Evolutionary conservation across 2,113 vertebrate species (phyloP).

Genomic region (Notarius lentiginosus): DNA sequence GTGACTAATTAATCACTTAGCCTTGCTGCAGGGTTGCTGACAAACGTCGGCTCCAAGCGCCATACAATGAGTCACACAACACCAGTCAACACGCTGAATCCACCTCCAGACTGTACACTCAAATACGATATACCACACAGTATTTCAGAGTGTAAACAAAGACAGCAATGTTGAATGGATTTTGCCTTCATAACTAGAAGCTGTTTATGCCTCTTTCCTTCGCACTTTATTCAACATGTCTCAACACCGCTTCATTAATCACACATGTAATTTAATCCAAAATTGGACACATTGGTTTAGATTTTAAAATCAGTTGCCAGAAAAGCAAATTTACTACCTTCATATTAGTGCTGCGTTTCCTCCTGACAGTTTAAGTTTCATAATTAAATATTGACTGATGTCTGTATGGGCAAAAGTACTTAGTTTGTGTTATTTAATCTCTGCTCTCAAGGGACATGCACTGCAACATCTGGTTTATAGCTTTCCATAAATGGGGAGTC

Average conservation of each 20-base stretch:
- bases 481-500: not conserved
- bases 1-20: conserved; percentile 60
- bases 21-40: conserved; percentile 53
- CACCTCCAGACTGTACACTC: conserved; percentile 25
- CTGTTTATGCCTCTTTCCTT: not conserved
- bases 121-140: conserved; percentile 24
- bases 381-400: conserved; percentile 26
- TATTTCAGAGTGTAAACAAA: conserved; percentile 39
- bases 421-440: conserved; percentile 15
- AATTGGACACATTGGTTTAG: not conserved
- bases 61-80: conserved; percentile 46
- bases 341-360: not conserved
- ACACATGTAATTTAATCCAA: conserved; percentile 1
- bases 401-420: not conserved
- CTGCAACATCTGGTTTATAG: not conserved
- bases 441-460: not conserved
- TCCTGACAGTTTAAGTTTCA: not conserved
- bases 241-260: not conserved
- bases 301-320: not conserved
- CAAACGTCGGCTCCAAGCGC: conserved; percentile 43
- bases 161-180: conserved; percentile 8
- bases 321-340: not conserved
- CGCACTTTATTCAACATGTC: not conserved
- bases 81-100: conserved; percentile 45
- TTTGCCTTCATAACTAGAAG: not conserved